These are phyloP conservation scores for Petrocephalus zakoni DNA, from an alignment of 2,113 vertebrate species.

Conservation along the genomic window DNA sequence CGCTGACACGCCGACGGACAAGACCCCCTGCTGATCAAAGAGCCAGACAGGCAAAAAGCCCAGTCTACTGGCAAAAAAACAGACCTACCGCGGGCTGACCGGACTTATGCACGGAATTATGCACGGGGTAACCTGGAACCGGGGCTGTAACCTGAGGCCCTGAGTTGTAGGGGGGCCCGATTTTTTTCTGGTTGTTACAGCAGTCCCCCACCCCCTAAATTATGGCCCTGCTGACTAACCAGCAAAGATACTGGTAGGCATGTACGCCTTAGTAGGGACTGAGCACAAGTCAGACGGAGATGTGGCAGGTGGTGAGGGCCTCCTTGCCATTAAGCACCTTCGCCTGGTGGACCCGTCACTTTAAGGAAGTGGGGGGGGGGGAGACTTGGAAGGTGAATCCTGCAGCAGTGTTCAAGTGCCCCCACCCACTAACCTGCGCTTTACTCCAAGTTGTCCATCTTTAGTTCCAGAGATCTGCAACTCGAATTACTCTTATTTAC, in stretches of 20 bases:
- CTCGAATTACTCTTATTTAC: not conserved
- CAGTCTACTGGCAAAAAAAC: not conserved
- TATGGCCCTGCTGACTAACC: not conserved
- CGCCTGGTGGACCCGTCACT: no score
- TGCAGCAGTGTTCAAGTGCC: not conserved
- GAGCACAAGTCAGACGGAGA: no score
- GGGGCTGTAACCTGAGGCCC: not conserved
- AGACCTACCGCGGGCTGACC: not conserved
- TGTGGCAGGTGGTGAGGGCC: no score
- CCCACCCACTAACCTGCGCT: not conserved
- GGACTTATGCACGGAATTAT: not conserved
- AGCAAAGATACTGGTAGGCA: not conserved
- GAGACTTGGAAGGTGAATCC: not conserved
- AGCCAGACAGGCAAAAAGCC: not conserved
- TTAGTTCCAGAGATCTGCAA: not conserved
- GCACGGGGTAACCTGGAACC: not conserved
- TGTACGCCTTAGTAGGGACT: not conserved
- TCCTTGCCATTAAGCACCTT: no score
- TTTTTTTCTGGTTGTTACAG: not conserved
- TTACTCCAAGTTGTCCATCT: not conserved
- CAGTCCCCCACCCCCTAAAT: not conserved
- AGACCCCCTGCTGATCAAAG: not conserved
- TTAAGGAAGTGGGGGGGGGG: no score
- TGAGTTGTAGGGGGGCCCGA: not conserved
- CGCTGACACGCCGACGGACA: not conserved